These are phyloP conservation scores for Remorina albescens DNA, from an alignment of 2,797 vertebrate genomes.

Conservation along the genomic window DNA sequence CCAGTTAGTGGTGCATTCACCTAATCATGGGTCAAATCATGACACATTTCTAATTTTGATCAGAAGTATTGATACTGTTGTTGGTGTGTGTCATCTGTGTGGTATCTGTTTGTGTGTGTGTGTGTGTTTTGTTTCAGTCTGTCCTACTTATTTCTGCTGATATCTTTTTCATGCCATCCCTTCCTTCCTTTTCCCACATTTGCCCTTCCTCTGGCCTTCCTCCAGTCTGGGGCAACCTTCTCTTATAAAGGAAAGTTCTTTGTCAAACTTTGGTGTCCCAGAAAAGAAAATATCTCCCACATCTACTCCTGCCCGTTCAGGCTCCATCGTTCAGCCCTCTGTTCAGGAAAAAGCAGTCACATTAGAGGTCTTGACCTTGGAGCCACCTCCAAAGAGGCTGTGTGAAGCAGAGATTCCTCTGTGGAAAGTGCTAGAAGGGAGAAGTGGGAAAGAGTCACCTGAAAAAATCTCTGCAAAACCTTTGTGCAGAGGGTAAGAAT, in stretches of 20 bases:
- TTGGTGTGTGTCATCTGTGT: background rate
- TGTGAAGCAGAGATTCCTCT: constrained; percentile 75
- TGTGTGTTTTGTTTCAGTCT: constrained; percentile 1
- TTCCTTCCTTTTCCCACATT: constrained; percentile 7
- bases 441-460: constrained; percentile 57
- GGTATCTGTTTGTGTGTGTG: background rate
- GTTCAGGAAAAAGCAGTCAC: constrained; percentile 46
- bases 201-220: constrained; percentile 43
- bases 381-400: constrained; percentile 56
- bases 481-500: constrained; percentile 81
- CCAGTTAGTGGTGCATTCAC: background rate
- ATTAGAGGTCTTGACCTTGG: constrained; percentile 52
- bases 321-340: constrained; percentile 34
- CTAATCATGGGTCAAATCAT: background rate
- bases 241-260: constrained; percentile 50
- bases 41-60: background rate
- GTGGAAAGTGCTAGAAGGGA: constrained; percentile 79
- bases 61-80: background rate
- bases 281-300: constrained; percentile 49
- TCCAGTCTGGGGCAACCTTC: constrained; percentile 63
- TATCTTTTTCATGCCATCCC: background rate
- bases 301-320: constrained; percentile 31
- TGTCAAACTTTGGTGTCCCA: constrained; percentile 57
- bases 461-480: constrained; percentile 54
- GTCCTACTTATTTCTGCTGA: constrained; percentile 2